Evolutionary conservation across 2,113 vertebrate genomes (phyloP).

Genomic region (Hypomesus transpacificus): DNA sequence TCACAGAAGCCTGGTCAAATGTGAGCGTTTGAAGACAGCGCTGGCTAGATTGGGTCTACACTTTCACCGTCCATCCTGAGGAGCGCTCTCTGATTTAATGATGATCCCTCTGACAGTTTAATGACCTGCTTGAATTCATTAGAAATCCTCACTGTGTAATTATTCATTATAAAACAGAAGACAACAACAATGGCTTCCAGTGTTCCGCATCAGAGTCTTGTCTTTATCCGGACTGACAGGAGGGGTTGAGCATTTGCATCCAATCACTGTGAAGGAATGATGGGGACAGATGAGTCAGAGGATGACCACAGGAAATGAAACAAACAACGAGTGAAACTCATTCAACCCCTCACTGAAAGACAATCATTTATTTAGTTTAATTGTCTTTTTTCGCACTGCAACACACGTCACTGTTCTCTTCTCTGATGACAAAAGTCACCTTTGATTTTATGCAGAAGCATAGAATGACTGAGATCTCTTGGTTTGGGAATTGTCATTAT

Average conservation of each 20-base stretch:
- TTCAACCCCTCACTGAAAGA: conserved; percentile 31
- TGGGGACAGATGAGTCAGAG: conserved; percentile 42
- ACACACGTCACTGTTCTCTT: too few species aligned
- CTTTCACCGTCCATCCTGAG: conserved; percentile 7
- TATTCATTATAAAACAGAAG: background rate
- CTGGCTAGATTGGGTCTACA: background rate
- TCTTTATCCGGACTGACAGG: conserved; percentile 32
- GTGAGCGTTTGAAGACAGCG: background rate
- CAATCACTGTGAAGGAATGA: background rate
- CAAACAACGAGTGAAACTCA: background rate
- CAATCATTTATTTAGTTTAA: conserved; percentile 31
- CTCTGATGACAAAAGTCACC: too few species aligned
- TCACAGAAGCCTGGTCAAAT: background rate
- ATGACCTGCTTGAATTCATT: conserved; percentile 16
- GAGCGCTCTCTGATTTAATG: too few species aligned
- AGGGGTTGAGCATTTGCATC: background rate
- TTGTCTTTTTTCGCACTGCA: too few species aligned
- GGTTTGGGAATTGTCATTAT: too few species aligned
- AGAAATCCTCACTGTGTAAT: conserved; percentile 19
- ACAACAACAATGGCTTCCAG: conserved; percentile 19
- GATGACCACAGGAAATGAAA: conserved; percentile 22
- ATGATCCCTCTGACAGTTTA: too few species aligned
- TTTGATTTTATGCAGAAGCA: too few species aligned
- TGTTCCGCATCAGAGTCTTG: conserved; percentile 11
- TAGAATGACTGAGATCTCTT: too few species aligned